A percentile compares a stretch with the other conserved stretches of the same genome.
These are phyloP conservation scores for Aleiodes testaceus DNA, from an alignment of 2,888 invertebrate species.

Conservation along the genomic window DNA sequence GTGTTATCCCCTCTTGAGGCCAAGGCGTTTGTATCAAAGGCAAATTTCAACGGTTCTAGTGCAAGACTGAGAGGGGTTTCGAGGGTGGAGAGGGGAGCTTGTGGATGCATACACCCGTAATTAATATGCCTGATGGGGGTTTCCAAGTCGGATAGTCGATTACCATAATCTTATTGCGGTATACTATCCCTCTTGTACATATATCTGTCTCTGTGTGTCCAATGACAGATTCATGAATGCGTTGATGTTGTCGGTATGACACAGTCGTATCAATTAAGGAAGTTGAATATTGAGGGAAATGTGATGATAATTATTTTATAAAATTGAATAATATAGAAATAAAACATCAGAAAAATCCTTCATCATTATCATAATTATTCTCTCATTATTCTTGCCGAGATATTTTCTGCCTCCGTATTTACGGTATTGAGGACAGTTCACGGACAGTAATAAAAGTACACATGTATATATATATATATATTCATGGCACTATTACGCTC, in stretches of 20 bases:
- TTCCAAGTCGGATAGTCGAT: conserved; percentile 71
- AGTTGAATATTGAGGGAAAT: neutral
- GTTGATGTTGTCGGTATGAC: conserved; percentile 15
- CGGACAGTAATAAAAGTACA: neutral
- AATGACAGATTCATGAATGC: conserved; percentile 20
- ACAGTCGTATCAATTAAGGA: conserved; percentile 25
- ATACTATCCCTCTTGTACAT: conserved; percentile 37
- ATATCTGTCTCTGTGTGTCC: conserved; percentile 39
- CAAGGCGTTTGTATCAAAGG: conserved; percentile 67
- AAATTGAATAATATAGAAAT: too few species aligned
- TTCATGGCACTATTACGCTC: neutral
- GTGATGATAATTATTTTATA: neutral
- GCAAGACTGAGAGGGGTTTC: neutral
- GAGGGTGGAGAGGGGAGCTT: neutral
- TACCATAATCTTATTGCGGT: conserved; percentile 71
- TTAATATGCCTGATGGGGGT: conserved; percentile 70
- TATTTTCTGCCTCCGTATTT: neutral
- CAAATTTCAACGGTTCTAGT: conserved; percentile 61
- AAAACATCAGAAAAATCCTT: too few species aligned
- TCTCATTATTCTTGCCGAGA: neutral
- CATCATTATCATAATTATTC: neutral
- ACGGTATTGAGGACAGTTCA: neutral
- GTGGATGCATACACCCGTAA: conserved; percentile 67
- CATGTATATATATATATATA: neutral
- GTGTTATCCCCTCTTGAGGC: conserved; percentile 65